A percentile compares a stretch with the other conserved stretches of the same genome.
Conservation (phyloP, 1,140 invertebrate species). For the Drosophila sturtevanti region DNA sequence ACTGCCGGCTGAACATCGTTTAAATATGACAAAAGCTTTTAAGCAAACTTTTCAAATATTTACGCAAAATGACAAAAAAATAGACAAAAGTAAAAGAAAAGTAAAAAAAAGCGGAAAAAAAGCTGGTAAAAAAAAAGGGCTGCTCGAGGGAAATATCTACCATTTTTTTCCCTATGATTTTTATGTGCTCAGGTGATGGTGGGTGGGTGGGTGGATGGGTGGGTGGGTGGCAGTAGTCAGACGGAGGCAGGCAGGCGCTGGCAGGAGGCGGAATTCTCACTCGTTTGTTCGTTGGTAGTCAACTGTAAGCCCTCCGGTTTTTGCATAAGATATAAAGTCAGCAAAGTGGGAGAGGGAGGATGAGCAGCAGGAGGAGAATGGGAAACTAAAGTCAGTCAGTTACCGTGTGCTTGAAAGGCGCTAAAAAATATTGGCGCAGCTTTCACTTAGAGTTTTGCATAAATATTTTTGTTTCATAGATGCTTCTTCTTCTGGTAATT, state of each 20-base stretch:
- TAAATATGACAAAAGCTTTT: conserved; percentile 65
- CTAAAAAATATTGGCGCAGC: conserved; percentile 55
- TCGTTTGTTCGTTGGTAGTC: not conserved
- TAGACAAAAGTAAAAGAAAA: not conserved
- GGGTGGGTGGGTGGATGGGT: not conserved
- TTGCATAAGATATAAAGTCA: conserved; percentile 62
- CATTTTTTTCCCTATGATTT: conserved; percentile 14
- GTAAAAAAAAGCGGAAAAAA: not conserved
- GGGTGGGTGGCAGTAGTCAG: not conserved
- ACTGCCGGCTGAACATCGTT: not conserved
- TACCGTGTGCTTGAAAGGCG: conserved; percentile 24
- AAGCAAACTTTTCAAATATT: conserved; percentile 68
- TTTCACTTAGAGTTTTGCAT: conserved; percentile 67
- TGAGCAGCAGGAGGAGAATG: not conserved
- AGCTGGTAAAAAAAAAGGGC: conserved; percentile 11
- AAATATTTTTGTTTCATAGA: conserved; percentile 71
- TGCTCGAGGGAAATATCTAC: conserved; percentile 10
- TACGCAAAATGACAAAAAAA: conserved; percentile 30
- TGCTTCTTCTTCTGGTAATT: conserved; percentile 19
- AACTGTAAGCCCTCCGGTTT: conserved; percentile 27
- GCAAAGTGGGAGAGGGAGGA: conserved; percentile 34
- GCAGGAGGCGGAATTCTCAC: too few species aligned
- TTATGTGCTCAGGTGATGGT: conserved; percentile 16
- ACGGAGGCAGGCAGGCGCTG: too few species aligned
- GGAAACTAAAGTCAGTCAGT: not conserved